Evolutionary conservation across 2,797 vertebrate species (phyloP).

Genomic region (Myotis daubentonii): DNA sequence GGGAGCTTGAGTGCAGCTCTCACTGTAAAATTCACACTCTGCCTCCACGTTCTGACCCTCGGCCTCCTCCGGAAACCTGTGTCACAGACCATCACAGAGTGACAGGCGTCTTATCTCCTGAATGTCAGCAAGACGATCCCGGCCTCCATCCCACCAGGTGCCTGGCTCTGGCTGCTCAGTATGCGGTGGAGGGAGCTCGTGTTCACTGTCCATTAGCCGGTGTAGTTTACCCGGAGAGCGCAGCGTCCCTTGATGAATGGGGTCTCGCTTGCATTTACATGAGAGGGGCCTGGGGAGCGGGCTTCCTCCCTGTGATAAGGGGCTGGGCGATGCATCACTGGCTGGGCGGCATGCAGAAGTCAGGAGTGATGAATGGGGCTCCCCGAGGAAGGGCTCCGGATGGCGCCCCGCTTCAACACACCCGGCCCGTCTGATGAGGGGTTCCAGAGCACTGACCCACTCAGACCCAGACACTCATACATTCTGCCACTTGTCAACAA

Average conservation of each 20-base stretch:
- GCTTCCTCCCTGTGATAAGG: conserved; percentile 74
- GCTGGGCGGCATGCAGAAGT: conserved; percentile 11
- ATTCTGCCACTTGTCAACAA: background rate
- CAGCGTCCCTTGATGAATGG: conserved; percentile 80
- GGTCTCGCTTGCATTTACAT: conserved; percentile 78
- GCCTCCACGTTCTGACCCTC: background rate
- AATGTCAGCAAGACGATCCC: background rate
- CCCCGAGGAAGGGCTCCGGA: background rate
- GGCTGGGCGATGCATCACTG: conserved; percentile 70
- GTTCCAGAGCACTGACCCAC: background rate
- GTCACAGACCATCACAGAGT: background rate
- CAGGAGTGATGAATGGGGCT: conserved; percentile 75
- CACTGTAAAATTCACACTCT: fast-evolving
- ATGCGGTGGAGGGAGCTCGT: conserved; percentile 35
- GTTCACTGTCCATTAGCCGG: conserved; percentile 43
- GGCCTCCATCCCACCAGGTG: background rate
- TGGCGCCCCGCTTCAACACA: background rate
- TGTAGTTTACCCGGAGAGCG: conserved; percentile 58
- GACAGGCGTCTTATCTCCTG: conserved; percentile 24
- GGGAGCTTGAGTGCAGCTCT: background rate
- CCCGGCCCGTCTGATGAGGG: background rate
- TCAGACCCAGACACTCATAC: background rate
- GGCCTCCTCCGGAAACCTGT: background rate
- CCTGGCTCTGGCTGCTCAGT: conserved; percentile 11
- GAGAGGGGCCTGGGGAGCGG: conserved; percentile 48